Evolutionary conservation across 1,140 invertebrate genomes (phyloP), one percentile per base, ranked within the genome.

Genomic region (Drosophila serrata): DNA sequence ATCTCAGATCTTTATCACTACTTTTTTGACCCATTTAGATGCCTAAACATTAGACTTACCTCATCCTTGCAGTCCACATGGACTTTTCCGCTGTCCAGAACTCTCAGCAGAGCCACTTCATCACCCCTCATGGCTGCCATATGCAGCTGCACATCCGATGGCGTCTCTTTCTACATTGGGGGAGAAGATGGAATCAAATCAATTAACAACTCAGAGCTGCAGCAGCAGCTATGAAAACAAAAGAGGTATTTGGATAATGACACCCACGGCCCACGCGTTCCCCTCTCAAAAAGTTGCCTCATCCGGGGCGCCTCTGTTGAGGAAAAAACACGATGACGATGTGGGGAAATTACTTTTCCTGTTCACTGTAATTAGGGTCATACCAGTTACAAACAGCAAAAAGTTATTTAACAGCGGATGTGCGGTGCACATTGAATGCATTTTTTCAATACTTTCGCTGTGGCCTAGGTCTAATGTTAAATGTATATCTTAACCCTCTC

Each of bases 11-110:
- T 22, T 0, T 49, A 19, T 39, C 24, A 45, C 35, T 15, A 8
- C 4, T 9, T 33, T 4, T 15, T 51, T 12, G 1, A 6, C 27
- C 46, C 48, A 31, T 13, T 51, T 7, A 31, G 1, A 2, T 6
- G 6, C 9, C 1, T 19, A 31, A 51, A 33, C 17, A 12, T 29
- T 24, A 24, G 13, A 37, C 84, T 94, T 93, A 98, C 98, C 95
- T 97, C 96, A 93, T 99, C 98, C 92, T 96, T 96, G 79, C 97
- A 98, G 93, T 99, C 98, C 35, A 98, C 97, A 94, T 98, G 97
- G 42, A 99, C 97, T 84, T 97, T 96, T 53, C 97, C 98, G 48
- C 96, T 97, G 92, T 98, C 97, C 59, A 98, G 94, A n/a, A 98
- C 95, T 78, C 95, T 94, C 57, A 95, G 94, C 55, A 98, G 94